These are phyloP conservation scores for Hydraecia micacea DNA, from an alignment of 2,888 invertebrate genomes.

Conservation along the genomic window DNA sequence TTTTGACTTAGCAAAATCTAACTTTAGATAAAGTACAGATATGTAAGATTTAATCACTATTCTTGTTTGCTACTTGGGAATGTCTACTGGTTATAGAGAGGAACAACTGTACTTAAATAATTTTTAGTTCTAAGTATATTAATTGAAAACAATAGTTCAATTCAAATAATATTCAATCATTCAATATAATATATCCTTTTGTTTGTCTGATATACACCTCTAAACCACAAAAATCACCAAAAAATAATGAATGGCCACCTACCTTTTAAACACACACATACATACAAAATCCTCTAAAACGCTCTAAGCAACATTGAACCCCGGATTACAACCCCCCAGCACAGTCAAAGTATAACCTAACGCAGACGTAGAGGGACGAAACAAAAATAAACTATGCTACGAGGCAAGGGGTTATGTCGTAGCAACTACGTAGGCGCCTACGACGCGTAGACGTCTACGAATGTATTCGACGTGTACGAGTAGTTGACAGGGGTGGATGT, in stretches of 20 bases:
- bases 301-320: constrained; percentile 25
- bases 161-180: too few species aligned
- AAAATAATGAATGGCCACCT: background rate
- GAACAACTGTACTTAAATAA: too few species aligned
- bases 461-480: constrained; percentile 16
- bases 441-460: constrained; percentile 54
- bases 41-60: too few species aligned
- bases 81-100: too few species aligned
- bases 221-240: background rate
- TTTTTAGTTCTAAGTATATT: too few species aligned
- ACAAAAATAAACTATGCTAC: constrained; percentile 58
- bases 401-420: constrained; percentile 45
- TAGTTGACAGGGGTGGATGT: constrained; percentile 11
- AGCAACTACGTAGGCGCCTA: constrained; percentile 59
- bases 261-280: background rate
- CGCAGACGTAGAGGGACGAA: constrained; percentile 39
- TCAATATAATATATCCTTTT: too few species aligned
- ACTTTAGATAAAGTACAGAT: too few species aligned
- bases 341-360: constrained; percentile 15
- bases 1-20: too few species aligned
- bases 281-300: constrained; percentile 35
- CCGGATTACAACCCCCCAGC: constrained; percentile 19
- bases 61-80: too few species aligned
- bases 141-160: too few species aligned
- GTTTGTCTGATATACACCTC: background rate